These are phyloP conservation scores for Acronicta alni DNA, from an alignment of 2,888 invertebrate species.

Conservation along the genomic window DNA sequence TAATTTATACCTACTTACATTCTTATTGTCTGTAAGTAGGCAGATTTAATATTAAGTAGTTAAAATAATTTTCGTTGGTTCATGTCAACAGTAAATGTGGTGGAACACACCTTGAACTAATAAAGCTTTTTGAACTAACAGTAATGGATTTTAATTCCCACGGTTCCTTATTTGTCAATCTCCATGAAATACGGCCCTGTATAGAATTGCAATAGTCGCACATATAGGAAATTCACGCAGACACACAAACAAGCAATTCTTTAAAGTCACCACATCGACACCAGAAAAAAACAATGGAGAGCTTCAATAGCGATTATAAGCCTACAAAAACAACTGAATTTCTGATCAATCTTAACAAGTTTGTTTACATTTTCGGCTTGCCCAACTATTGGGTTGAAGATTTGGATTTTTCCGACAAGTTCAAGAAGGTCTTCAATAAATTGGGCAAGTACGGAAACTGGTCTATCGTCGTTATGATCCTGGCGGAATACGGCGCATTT, in stretches of 20 bases:
- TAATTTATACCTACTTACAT: no score
- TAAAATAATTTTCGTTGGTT: no score
- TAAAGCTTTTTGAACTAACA: no score
- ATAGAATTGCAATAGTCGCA: neutral
- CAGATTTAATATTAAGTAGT: no score
- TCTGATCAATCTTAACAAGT: conserved; percentile 30
- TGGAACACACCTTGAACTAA: no score
- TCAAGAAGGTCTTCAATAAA: conserved; percentile 33
- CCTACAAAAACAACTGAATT: conserved; percentile 43
- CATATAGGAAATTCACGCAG: neutral
- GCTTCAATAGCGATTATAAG: conserved; percentile 17
- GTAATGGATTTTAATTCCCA: no score
- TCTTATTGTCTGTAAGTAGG: no score
- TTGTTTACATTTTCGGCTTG: conserved; percentile 44
- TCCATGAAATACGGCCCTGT: neutral
- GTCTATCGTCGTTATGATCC: conserved; percentile 3
- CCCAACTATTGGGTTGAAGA: conserved; percentile 56
- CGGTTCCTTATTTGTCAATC: no score
- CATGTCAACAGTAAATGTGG: no score
- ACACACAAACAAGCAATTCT: neutral
- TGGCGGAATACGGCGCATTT: conserved; percentile 37
- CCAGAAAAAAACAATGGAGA: conserved; percentile 18
- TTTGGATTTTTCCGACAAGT: conserved; percentile 32
- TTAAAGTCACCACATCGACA: neutral
- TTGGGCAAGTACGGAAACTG: conserved; percentile 27